phyloP scores from a whole-genome alignment of 2,113 vertebrate genomes.

The Spilogale gracilis region DNA sequence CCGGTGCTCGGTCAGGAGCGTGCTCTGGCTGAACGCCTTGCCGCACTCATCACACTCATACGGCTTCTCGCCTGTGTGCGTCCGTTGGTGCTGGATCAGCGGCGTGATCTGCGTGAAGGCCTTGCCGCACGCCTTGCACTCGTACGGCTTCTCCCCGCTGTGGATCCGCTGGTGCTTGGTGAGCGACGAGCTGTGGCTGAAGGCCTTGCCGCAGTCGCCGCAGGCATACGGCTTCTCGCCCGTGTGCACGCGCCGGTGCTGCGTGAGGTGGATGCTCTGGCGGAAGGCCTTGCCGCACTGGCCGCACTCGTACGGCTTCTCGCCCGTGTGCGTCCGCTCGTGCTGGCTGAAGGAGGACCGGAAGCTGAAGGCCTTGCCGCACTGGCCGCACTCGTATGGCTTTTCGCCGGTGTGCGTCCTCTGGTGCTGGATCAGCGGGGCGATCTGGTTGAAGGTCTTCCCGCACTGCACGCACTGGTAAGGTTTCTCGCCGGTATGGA shows the following conservation, averaged over 20 bases:
- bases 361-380: constrained; percentile 47
- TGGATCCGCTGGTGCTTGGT: constrained; percentile 47
- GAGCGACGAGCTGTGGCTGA: constrained; percentile 58
- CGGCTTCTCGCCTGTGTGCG: not conserved
- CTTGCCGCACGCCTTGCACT: constrained; percentile 31
- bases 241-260: constrained; percentile 32
- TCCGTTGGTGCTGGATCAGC: constrained; percentile 26
- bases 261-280: constrained; percentile 47
- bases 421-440: constrained; percentile 41
- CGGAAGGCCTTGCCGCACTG: constrained; percentile 46
- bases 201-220: constrained; percentile 48
- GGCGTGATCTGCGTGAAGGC: constrained; percentile 40
- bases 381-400: not conserved
- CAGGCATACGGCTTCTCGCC: constrained; percentile 54
- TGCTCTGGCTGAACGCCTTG: constrained; percentile 37
- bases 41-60: not conserved
- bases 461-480: constrained; percentile 4
- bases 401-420: not conserved
- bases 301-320: constrained; percentile 48
- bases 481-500: constrained; percentile 32
- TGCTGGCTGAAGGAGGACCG: constrained; percentile 51
- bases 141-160: constrained; percentile 35
- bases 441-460: constrained; percentile 48
- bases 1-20: not conserved
- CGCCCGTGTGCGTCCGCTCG: not conserved